Percentiles rank a stretch among this genome's conserved stretches.
These are phyloP conservation scores for Felis chaus DNA, from an alignment of 2,113 vertebrate species.

Conservation along the genomic window DNA sequence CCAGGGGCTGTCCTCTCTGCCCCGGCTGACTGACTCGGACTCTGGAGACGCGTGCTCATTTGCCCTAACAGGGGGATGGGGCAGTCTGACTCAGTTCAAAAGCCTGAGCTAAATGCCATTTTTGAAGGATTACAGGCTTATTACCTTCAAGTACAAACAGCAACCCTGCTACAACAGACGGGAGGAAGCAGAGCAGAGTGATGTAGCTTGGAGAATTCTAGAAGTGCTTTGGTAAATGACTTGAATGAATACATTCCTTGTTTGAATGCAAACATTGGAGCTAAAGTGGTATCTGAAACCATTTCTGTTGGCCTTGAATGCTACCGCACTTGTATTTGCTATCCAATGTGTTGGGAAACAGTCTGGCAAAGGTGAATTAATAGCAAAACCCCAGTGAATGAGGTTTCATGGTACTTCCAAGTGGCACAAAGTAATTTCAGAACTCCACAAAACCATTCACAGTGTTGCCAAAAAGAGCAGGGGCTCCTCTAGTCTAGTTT, in stretches of 20 bases:
- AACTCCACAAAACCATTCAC: conserved; percentile 28
- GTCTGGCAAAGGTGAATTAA: background rate
- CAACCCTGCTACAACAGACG: conserved; percentile 45
- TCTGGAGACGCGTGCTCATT: background rate
- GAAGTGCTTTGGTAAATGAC: conserved; percentile 72
- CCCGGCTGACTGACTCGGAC: background rate
- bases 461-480: background rate
- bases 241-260: conserved; percentile 52
- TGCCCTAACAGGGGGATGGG: background rate
- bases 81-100: conserved; percentile 32
- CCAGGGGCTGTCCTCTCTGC: background rate
- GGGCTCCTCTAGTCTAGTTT: conserved; percentile 12
- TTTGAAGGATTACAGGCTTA: conserved; percentile 62
- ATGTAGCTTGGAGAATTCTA: conserved; percentile 18
- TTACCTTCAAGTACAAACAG: conserved; percentile 73
- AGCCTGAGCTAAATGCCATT: conserved; percentile 14
- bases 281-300: conserved; percentile 3
- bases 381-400: conserved; percentile 21
- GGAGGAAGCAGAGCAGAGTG: conserved; percentile 39
- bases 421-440: conserved; percentile 30
- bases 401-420: conserved; percentile 52
- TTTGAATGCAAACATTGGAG: conserved; percentile 54
- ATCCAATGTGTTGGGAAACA: conserved; percentile 4
- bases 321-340: conserved; percentile 9
- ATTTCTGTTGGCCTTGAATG: conserved; percentile 15